Evolutionary conservation across 1,140 invertebrate species (phyloP).

Genomic region (Teleogryllus occipitalis): DNA sequence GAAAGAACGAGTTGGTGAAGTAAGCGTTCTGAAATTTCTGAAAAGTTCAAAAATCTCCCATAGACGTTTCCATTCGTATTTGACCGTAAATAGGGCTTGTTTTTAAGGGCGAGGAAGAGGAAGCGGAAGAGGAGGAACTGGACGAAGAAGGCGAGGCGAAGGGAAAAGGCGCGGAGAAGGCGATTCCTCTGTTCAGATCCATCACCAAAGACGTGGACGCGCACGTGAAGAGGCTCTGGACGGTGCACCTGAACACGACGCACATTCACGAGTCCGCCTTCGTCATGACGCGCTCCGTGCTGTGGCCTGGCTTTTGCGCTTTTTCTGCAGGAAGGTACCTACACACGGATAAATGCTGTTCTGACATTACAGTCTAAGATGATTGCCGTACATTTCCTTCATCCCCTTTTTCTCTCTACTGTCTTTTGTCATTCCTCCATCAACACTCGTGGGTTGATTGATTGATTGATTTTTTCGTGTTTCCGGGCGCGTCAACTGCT

Average conservation of each 20-base stretch:
- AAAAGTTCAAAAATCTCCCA: no score
- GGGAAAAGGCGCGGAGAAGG: neutral
- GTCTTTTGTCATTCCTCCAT: no score
- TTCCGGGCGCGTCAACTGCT: no score
- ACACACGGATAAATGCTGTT: no score
- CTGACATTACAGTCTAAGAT: no score
- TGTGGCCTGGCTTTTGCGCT: conserved; percentile 67
- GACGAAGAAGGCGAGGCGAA: neutral
- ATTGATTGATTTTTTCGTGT: no score
- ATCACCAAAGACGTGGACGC: neutral
- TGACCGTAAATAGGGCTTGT: no score
- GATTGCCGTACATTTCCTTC: no score
- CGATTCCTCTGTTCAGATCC: neutral
- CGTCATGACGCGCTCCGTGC: conserved; percentile 55
- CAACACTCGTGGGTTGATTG: no score
- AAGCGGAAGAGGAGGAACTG: neutral
- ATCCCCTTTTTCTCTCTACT: no score
- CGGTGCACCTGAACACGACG: neutral
- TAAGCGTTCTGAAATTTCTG: neutral
- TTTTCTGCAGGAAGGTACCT: conserved; percentile 38
- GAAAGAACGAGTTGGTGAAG: conserved; percentile 9
- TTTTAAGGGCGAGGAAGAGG: no score
- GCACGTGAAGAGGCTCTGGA: neutral
- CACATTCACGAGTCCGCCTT: conserved; percentile 45
- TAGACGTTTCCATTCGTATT: no score